These are phyloP conservation scores for Syngnathus rostellatus DNA, from an alignment of 2,797 vertebrate species.

Conservation along the genomic window DNA sequence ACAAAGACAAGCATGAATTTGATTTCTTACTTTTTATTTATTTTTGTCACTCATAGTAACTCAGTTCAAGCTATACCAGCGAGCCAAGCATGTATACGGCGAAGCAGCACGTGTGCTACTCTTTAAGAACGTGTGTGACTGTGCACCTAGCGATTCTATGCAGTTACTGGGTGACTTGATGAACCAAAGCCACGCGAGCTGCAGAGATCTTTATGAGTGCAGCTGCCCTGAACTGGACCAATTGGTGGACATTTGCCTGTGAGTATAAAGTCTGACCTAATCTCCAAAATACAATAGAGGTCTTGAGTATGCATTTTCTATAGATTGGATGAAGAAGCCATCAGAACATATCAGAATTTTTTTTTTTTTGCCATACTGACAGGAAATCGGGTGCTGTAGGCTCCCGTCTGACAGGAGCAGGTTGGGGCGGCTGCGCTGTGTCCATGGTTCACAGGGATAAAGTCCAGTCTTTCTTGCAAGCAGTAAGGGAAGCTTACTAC, in stretches of 20 bases:
- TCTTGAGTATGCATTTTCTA: neutral
- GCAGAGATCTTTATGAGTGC: slow-evolving; percentile 89
- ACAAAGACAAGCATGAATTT: neutral
- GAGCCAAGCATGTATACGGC: slow-evolving; percentile 88
- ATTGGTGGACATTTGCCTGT: slow-evolving; percentile 90
- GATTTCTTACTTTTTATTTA: neutral
- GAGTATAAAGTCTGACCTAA: slow-evolving; percentile 21
- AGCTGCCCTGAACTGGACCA: slow-evolving; percentile 91
- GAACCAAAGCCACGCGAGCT: slow-evolving; percentile 91
- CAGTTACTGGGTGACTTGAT: slow-evolving; percentile 83
- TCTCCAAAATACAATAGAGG: neutral
- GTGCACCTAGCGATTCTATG: slow-evolving; percentile 64
- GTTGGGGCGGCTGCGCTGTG: slow-evolving; percentile 94
- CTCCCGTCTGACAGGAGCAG: slow-evolving; percentile 90
- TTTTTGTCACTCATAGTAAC: slow-evolving; percentile 56
- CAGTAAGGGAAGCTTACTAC: slow-evolving; percentile 80
- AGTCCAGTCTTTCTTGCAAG: slow-evolving; percentile 75
- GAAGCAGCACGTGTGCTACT: slow-evolving; percentile 84
- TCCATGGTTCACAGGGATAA: slow-evolving; percentile 85
- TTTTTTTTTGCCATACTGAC: slow-evolving; percentile 7
- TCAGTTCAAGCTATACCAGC: slow-evolving; percentile 83
- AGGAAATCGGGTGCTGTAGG: slow-evolving; percentile 86
- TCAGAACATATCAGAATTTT: too few relatives aligned
- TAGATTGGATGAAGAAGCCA: too few relatives aligned
- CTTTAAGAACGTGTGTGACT: slow-evolving; percentile 81